Evolutionary conservation across 2,888 invertebrate genomes (phyloP).

Genomic region (Venusia cambrica): DNA sequence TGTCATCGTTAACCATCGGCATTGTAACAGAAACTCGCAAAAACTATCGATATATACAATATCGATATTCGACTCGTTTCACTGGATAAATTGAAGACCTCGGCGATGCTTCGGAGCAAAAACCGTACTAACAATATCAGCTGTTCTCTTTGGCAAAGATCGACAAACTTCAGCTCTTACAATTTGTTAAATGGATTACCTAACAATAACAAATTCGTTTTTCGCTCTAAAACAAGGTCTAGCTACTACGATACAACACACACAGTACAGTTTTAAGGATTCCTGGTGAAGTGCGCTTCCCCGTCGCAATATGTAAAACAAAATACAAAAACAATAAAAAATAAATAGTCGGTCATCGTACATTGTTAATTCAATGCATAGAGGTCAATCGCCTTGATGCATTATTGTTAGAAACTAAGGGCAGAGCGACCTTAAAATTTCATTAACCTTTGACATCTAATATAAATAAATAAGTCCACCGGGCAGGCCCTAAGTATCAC

Average conservation of each 20-base stretch:
- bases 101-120: slow-evolving; percentile 10
- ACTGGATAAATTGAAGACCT: slow-evolving; percentile 20
- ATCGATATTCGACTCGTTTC: slow-evolving; percentile 23
- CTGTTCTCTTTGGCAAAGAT: no score
- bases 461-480: no score
- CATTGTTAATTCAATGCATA: slow-evolving; percentile 5
- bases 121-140: no score
- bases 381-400: slow-evolving; percentile 14
- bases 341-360: slow-evolving; percentile 1
- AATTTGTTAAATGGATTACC: no score
- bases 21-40: slow-evolving; percentile 3
- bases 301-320: no score
- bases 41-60: slow-evolving; percentile 18
- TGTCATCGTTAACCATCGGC: slow-evolving; percentile 1
- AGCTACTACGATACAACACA: no score
- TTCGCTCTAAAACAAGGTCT: no score
- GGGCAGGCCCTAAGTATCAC: slow-evolving; percentile 16
- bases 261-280: no score
- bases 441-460: slow-evolving; percentile 23
- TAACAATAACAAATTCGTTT: no score
- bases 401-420: slow-evolving; percentile 13
- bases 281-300: no score
- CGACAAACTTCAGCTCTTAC: no score
- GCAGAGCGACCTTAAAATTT: slow-evolving; percentile 19
- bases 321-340: slow-evolving; percentile 2